Evolutionary conservation across 2,888 invertebrate species (phyloP).

Genomic region (Timema cristinae): DNA sequence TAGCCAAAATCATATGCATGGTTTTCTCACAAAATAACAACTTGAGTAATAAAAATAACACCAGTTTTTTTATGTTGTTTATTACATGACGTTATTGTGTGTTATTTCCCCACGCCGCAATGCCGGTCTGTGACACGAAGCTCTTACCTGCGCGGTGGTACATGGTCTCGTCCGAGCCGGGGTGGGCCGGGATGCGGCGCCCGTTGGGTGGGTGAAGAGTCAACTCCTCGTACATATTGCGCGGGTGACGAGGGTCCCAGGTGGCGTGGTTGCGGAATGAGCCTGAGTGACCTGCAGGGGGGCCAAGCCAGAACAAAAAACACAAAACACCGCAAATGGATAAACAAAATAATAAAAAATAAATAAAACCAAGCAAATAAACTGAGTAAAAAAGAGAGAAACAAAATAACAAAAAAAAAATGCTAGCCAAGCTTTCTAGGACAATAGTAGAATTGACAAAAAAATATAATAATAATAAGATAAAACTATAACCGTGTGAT

Average conservation of each 20-base stretch:
- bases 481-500: neutral
- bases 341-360: slow-evolving; percentile 28
- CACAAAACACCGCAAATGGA: slow-evolving; percentile 19
- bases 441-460: neutral
- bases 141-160: slow-evolving; percentile 46
- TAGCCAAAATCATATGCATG: too few species aligned
- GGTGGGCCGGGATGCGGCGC: slow-evolving; percentile 33
- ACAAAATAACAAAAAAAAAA: slow-evolving; percentile 25
- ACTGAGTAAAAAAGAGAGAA: slow-evolving; percentile 28
- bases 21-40: too few species aligned
- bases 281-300: slow-evolving; percentile 47
- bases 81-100: too few species aligned
- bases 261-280: slow-evolving; percentile 57
- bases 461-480: neutral
- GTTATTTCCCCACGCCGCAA: too few species aligned
- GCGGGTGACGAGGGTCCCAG: slow-evolving; percentile 84
- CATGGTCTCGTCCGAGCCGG: slow-evolving; percentile 63
- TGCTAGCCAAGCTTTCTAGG: too few species aligned
- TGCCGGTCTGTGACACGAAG: neutral
- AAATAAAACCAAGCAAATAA: slow-evolving; percentile 30
- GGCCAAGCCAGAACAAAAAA: slow-evolving; percentile 16
- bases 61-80: too few species aligned
- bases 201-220: slow-evolving; percentile 57
- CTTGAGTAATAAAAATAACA: too few species aligned
- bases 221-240: slow-evolving; percentile 87